These are phyloP conservation scores for Leucania comma DNA, from an alignment of 2,888 invertebrate species.

Conservation along the genomic window DNA sequence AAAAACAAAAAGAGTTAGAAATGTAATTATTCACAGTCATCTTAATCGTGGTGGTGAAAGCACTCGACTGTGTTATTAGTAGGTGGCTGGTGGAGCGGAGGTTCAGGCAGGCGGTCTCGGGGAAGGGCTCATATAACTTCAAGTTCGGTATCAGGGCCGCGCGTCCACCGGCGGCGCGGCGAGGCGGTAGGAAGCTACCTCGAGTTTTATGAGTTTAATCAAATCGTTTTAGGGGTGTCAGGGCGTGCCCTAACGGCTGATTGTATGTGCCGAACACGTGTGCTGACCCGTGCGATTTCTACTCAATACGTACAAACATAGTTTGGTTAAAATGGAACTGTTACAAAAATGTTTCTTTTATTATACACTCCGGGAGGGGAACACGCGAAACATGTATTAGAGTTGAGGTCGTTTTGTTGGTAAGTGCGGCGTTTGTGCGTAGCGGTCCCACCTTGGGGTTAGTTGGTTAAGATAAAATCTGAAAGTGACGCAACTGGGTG, in stretches of 20 bases:
- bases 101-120: slow-evolving; percentile 75
- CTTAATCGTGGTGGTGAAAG: slow-evolving; percentile 84
- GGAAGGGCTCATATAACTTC: slow-evolving; percentile 79
- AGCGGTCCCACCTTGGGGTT: slow-evolving; percentile 66
- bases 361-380: slow-evolving; percentile 70
- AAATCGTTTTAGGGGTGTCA: slow-evolving; percentile 87
- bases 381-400: slow-evolving; percentile 81
- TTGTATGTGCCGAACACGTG: slow-evolving; percentile 83
- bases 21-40: slow-evolving; percentile 81
- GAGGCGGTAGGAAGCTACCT: slow-evolving; percentile 73
- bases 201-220: slow-evolving; percentile 89
- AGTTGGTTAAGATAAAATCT: slow-evolving; percentile 70
- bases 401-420: slow-evolving; percentile 71
- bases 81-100: slow-evolving; percentile 76
- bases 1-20: slow-evolving; percentile 66
- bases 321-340: slow-evolving; percentile 71
- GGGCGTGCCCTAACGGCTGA: slow-evolving; percentile 82
- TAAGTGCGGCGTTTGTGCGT: slow-evolving; percentile 71
- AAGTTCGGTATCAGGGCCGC: slow-evolving; percentile 75
- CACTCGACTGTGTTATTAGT: slow-evolving; percentile 89
- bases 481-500: slow-evolving; percentile 58
- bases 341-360: slow-evolving; percentile 77
- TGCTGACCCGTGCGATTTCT: slow-evolving; percentile 78
- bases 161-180: slow-evolving; percentile 61
- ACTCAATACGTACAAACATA: slow-evolving; percentile 71